Base-by-base conservation (phyloP, 2,797 vertebrate species). In the Sebastiscus tertius region DNA sequence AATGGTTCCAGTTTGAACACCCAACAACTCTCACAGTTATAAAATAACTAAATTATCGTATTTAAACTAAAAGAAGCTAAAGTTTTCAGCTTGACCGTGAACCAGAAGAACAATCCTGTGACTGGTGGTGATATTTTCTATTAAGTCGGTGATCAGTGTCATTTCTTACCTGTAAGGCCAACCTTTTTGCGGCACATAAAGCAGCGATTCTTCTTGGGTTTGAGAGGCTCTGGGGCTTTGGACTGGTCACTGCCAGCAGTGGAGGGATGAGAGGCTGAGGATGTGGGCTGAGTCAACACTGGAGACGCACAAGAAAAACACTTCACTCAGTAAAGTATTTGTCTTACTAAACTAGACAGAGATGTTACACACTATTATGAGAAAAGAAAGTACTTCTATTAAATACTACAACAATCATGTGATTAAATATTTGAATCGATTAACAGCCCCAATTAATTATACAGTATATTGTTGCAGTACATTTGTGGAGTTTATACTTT, bases 181-280 rank as follows among this genome's bases (percentile, higher is more conserved):
- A 98, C 88, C 83, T 97, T 98, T 90, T 97, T 98, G 82, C 96
- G 94, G 87, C 97, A 98, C 86, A 96, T 96, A 70, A 96, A 97
- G 92, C 97, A 98, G 56, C 97, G 94, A 66, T 96, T 97, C 93
- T 97, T 98, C 88, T 97, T 97, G 55, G 93, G 94, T 79, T 96
- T 96, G 2, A 77, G 77, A 58, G 87, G 88, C 63, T 96, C 96
- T 0, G 94, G 81, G 39, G 85, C 59, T 83, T 95, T 93, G 56
- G 92, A 88, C 8, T 94, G 90, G 2, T 94, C 93, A 63, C 90
- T 92, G 79, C 81, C 91, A 70, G 86, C 90, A 34, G 92, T 82
- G 72, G 88, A 91, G 6, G 91, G 90, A 6, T 74, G 89, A 3
- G 68, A 79, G 24, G 80, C 33, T 2, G 90, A 93, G 9, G 85